These are phyloP conservation scores for Lithobates sylvaticus DNA, from an alignment of 2,797 vertebrate species.

Conservation along the genomic window DNA sequence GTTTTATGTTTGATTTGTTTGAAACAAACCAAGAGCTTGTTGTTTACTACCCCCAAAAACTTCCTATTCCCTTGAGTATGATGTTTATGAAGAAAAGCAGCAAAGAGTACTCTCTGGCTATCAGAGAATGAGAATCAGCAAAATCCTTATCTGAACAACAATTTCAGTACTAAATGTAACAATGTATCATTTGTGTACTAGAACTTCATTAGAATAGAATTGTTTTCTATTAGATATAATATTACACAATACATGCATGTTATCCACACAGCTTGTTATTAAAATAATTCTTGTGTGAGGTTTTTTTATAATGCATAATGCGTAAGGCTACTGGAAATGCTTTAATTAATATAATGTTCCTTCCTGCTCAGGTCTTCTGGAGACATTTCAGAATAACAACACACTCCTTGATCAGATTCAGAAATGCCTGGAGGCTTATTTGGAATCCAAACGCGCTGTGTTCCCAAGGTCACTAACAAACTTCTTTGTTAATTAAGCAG, in stretches of 20 bases:
- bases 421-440: conserved; percentile 87
- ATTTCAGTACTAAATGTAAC: neutral
- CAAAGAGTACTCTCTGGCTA: no score
- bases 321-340: neutral
- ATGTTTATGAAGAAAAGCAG: no score
- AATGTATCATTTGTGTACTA: neutral
- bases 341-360: conserved; percentile 45
- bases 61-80: no score
- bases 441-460: conserved; percentile 89
- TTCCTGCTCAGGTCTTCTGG: conserved; percentile 78
- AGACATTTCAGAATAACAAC: conserved; percentile 86
- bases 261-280: neutral
- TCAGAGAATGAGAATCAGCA: neutral
- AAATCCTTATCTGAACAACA: neutral
- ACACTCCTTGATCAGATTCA: conserved; percentile 86
- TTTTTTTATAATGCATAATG: neutral
- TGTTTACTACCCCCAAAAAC: no score
- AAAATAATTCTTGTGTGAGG: neutral
- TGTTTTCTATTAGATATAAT: neutral
- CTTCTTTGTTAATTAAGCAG: neutral
- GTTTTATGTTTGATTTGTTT: no score
- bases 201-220: neutral
- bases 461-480: conserved; percentile 82
- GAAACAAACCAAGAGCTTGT: no score
- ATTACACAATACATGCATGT: neutral